Base-by-base conservation (phyloP, 1,140 invertebrate genomes). In the Arion vulgaris region DNA sequence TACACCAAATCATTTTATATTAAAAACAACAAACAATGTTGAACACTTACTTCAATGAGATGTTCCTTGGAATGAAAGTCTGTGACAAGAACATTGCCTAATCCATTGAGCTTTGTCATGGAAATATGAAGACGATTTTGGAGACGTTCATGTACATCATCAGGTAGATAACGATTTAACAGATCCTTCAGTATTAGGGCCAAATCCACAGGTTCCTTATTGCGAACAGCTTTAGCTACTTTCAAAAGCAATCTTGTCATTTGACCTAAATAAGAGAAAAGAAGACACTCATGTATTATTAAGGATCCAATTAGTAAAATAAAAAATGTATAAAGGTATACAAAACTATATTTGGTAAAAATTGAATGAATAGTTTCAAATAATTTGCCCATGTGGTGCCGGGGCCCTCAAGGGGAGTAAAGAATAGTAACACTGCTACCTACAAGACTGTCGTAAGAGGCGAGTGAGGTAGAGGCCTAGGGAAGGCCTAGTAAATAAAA, bases 1-100 rank as follows among this genome's bases (percentile, higher is more conserved):
- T n/a, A n/a, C n/a, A n/a, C n/a, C n/a, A n/a, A n/a, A n/a, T n/a
- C n/a, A n/a, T n/a, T n/a, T n/a, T n/a, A n/a, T n/a, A n/a, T n/a
- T n/a, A n/a, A n/a, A n/a, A n/a, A n/a, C n/a, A n/a, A n/a, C n/a
- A n/a, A n/a, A n/a, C n/a, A n/a, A n/a, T n/a, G n/a, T n/a, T n/a
- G n/a, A n/a, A n/a, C n/a, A n/a, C 71, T 81, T n/a, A 81, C 80
- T 41, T 81, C 28, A 62, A 81, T 81, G 7, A 81, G 71, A 45
- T 81, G 80, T 57, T 81, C 69, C n/a, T 81, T 81, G 34, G 80
- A 81, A 39, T 74, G 69, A 51, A 81, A 81, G 32, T 81, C 71
- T 73, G 80, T 81, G 69, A 81, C 71, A 28, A 81, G 71, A n/a
- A 36, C 80, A 57, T 71, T 28, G 45, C 72, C 38, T 51, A 81